phyloP scores from a whole-genome alignment of 2,113 vertebrate species.

The Onychorhynchus coronatus region DNA sequence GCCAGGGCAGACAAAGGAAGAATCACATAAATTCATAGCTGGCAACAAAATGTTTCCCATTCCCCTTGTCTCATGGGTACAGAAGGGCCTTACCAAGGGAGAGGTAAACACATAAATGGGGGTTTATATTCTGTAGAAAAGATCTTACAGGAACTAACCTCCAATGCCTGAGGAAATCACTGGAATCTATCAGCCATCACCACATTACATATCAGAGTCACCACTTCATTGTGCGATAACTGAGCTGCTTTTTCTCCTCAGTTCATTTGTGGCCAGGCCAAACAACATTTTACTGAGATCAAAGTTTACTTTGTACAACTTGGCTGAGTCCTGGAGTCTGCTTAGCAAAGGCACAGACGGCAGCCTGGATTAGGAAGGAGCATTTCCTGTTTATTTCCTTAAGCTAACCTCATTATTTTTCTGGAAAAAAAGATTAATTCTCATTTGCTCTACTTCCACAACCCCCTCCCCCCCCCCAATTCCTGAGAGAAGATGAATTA shows the following conservation, averaged over 20 bases:
- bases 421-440: not conserved
- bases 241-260: not conserved
- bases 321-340: not conserved
- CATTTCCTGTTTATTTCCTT: conserved; percentile 49
- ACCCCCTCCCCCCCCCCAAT: not conserved
- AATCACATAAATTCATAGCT: not conserved
- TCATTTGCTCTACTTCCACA: not conserved
- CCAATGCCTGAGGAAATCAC: not conserved
- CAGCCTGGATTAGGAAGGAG: not conserved
- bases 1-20: not conserved
- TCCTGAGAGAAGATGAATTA: not conserved
- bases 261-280: not conserved
- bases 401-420: not conserved
- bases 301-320: not conserved
- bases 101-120: not conserved
- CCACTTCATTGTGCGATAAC: not conserved
- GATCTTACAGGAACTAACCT: not conserved
- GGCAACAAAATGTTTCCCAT: not conserved
- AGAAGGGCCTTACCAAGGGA: not conserved
- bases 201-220: not conserved
- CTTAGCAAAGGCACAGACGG: not conserved
- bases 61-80: not conserved
- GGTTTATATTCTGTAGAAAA: not conserved
- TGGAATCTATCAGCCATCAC: not conserved
- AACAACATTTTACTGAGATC: not conserved